Conservation (phyloP, 2,113 vertebrate species). For the Takifugu flavidus region DNA sequence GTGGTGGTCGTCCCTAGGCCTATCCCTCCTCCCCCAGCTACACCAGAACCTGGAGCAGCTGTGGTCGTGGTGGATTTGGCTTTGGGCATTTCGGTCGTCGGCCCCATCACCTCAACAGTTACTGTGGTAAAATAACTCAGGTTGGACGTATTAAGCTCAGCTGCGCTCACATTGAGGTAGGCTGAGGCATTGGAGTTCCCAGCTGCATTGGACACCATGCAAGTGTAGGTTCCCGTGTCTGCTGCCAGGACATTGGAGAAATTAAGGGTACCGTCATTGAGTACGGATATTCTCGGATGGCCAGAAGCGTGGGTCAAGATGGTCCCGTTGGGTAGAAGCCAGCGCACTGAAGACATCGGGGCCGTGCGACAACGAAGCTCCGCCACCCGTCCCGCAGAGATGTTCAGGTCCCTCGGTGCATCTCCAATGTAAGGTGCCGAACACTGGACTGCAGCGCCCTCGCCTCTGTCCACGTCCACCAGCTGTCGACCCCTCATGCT, state of each 20-base stretch:
- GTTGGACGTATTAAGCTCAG: slow-evolving; percentile 96
- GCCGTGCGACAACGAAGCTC: slow-evolving; percentile 92
- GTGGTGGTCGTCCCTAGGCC: slow-evolving; percentile 69
- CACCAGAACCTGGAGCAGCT: slow-evolving; percentile 48
- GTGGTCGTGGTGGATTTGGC: slow-evolving; percentile 83
- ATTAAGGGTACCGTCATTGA: slow-evolving; percentile 93
- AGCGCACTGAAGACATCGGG: slow-evolving; percentile 90
- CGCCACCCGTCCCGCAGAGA: slow-evolving; percentile 90
- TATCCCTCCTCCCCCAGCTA: slow-evolving; percentile 60
- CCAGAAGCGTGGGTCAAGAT: slow-evolving; percentile 91
- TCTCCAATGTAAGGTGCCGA: slow-evolving; percentile 95
- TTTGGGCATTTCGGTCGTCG: slow-evolving; percentile 87
- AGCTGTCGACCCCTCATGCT: slow-evolving; percentile 91
- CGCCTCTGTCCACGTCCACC: slow-evolving; percentile 90
- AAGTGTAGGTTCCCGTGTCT: slow-evolving; percentile 93
- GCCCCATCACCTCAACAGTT: slow-evolving; percentile 89
- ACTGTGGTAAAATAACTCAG: slow-evolving; percentile 98
- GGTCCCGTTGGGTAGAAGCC: slow-evolving; percentile 92
- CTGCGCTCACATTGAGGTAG: slow-evolving; percentile 94
- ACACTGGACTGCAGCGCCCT: slow-evolving; percentile 87
- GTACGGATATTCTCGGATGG: slow-evolving; percentile 87
- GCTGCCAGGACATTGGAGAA: slow-evolving; percentile 89
- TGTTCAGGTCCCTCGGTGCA: slow-evolving; percentile 91
- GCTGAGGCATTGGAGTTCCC: slow-evolving; percentile 96
- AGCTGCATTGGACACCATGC: slow-evolving; percentile 97